Percentiles rank a stretch among this genome's conserved stretches.
Conservation (phyloP, 2,888 invertebrate genomes). For the Rhyacophila evoluta region DNA sequence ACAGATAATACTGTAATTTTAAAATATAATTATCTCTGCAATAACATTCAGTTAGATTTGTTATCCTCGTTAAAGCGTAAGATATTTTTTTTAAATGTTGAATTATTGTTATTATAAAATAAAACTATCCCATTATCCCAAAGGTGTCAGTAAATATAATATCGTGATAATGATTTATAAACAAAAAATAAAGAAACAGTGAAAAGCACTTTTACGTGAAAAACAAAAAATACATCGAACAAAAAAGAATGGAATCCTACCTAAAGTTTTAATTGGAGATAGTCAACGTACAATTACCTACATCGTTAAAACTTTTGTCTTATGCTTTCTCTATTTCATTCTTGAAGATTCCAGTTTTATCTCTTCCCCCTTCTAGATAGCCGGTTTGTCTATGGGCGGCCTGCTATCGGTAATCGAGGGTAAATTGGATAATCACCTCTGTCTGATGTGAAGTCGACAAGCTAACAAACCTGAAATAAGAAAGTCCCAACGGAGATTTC, state of each 20-base stretch:
- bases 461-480: conserved; percentile 34
- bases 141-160: too few relatives aligned
- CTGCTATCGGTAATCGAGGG: conserved; percentile 49
- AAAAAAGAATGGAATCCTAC: not conserved
- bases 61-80: too few relatives aligned
- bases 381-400: conserved; percentile 36
- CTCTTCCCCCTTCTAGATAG: not conserved
- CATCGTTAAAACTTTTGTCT: conserved; percentile 39
- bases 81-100: too few relatives aligned
- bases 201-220: not conserved
- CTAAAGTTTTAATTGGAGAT: not conserved
- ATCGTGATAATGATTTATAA: too few relatives aligned
- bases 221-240: not conserved
- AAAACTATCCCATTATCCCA: too few relatives aligned
- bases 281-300: conserved; percentile 1
- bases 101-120: too few relatives aligned
- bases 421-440: conserved; percentile 55
- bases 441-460: conserved; percentile 52
- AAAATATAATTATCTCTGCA: too few relatives aligned
- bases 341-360: not conserved
- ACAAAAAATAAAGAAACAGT: too few relatives aligned
- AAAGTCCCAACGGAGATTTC: not conserved
- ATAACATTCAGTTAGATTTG: too few relatives aligned
- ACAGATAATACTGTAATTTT: too few relatives aligned
- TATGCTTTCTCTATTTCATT: conserved; percentile 29